These are phyloP conservation scores for Agrypnia vestita DNA, from an alignment of 1,140 invertebrate species.

Conservation along the genomic window DNA sequence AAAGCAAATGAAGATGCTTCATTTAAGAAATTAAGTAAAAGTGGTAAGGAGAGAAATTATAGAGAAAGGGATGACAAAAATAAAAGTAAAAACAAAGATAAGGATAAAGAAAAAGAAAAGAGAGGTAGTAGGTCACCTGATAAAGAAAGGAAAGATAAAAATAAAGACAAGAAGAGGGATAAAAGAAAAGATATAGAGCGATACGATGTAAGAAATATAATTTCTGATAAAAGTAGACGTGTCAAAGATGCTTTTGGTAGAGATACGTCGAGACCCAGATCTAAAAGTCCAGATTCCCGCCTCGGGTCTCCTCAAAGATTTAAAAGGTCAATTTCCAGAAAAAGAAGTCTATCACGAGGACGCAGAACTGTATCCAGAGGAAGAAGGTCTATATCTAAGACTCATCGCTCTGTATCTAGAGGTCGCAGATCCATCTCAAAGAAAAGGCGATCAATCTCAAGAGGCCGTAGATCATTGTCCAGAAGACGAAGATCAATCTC, in stretches of 20 bases:
- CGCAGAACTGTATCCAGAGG: slow-evolving; percentile 64
- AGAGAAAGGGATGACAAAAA: slow-evolving; percentile 77
- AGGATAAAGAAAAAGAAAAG: slow-evolving; percentile 64
- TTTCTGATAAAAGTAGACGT: slow-evolving; percentile 80
- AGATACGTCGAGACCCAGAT: slow-evolving; percentile 74
- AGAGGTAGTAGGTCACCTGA: slow-evolving; percentile 64
- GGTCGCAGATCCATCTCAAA: slow-evolving; percentile 55
- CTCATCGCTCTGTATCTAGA: slow-evolving; percentile 62
- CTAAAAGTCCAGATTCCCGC: slow-evolving; percentile 54
- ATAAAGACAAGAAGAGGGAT: slow-evolving; percentile 75
- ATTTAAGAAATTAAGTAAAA: slow-evolving; percentile 89
- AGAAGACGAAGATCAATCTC: slow-evolving; percentile 56
- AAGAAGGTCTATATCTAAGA: slow-evolving; percentile 53
- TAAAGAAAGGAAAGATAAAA: slow-evolving; percentile 67
- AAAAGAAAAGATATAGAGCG: slow-evolving; percentile 86
- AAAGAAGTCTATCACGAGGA: slow-evolving; percentile 62
- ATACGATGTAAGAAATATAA: slow-evolving; percentile 86
- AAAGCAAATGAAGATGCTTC: slow-evolving; percentile 69
- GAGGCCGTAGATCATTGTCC: slow-evolving; percentile 60
- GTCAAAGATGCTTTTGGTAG: slow-evolving; percentile 86
- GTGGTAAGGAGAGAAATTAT: slow-evolving; percentile 87
- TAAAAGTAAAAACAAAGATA: slow-evolving; percentile 63
- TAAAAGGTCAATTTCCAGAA: slow-evolving; percentile 62
- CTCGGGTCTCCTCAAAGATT: slow-evolving; percentile 44
- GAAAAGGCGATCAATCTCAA: slow-evolving; percentile 25